Percentiles rank a stretch among this genome's conserved stretches.
phyloP scores from a whole-genome alignment of 2,797 vertebrate genomes.

The Tinamus major region DNA sequence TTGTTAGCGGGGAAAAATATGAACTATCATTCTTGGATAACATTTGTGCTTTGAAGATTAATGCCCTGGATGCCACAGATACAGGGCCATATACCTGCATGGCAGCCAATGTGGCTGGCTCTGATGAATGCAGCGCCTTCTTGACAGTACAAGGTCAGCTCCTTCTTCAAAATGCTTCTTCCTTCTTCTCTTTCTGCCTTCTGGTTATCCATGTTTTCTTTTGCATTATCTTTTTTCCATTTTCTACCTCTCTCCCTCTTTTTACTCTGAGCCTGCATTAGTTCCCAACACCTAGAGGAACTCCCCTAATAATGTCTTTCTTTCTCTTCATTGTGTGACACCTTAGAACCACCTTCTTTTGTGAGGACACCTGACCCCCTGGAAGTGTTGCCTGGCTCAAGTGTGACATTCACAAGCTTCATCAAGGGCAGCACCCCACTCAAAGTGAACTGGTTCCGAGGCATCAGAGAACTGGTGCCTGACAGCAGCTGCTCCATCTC shows the following conservation, averaged over 20 bases:
- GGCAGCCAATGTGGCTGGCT: constrained; percentile 91
- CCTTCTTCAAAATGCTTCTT: not conserved
- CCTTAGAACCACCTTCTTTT: constrained; percentile 92
- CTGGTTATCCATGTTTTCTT: not conserved
- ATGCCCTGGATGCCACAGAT: constrained; percentile 84
- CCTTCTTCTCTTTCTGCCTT: not conserved
- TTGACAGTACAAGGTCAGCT: constrained; percentile 94
- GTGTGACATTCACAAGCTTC: constrained; percentile 85
- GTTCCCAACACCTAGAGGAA: not conserved
- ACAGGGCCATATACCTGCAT: constrained; percentile 93
- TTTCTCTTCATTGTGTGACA: not conserved
- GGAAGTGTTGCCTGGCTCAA: constrained; percentile 91
- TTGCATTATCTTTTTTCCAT: not conserved
- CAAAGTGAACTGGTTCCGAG: constrained; percentile 93
- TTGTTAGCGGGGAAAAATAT: constrained; percentile 86
- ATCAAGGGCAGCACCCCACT: constrained; percentile 92
- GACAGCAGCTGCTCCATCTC: constrained; percentile 90
- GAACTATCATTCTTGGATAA: constrained; percentile 89
- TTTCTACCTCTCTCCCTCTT: not conserved
- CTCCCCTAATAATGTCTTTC: constrained; percentile 16
- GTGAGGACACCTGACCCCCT: constrained; percentile 88
- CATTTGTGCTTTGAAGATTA: constrained; percentile 87
- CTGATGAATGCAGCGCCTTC: constrained; percentile 91
- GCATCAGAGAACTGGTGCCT: constrained; percentile 89
- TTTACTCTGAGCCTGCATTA: not conserved